Percentiles rank a stretch among this genome's conserved stretches.
Conservation (phyloP, 2,888 invertebrate genomes). For the Nebria salina region DNA sequence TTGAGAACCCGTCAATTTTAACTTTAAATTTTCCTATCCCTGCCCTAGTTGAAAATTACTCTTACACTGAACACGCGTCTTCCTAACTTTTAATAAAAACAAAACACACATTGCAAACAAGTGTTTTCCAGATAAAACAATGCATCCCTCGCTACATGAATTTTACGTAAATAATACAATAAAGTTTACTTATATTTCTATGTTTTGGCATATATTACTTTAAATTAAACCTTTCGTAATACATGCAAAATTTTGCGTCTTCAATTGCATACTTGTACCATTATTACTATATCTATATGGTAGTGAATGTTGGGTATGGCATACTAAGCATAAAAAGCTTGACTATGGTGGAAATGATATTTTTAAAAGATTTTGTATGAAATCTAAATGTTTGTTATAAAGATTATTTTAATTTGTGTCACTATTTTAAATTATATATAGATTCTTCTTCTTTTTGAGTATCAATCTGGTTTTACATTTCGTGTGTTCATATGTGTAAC, state of each 20-base stretch:
- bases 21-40: conserved; percentile 8
- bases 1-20: conserved; percentile 7
- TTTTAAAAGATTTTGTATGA: too few relatives aligned
- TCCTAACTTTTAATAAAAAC: conserved; percentile 5
- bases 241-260: too few relatives aligned
- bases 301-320: too few relatives aligned
- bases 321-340: too few relatives aligned
- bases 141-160: neutral
- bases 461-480: too few relatives aligned
- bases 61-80: neutral
- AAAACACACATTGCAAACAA: neutral
- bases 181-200: neutral
- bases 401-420: too few relatives aligned
- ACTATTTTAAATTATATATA: too few relatives aligned
- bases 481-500: neutral
- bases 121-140: neutral
- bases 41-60: conserved; percentile 8
- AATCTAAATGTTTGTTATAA: too few relatives aligned
- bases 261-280: too few relatives aligned
- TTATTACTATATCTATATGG: too few relatives aligned
- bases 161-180: neutral
- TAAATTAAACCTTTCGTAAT: neutral
- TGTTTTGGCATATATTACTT: neutral
- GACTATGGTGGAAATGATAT: too few relatives aligned
- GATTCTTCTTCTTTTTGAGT: too few relatives aligned